A percentile compares a stretch with the other conserved stretches of the same genome.
These are phyloP conservation scores for Phrynocephalus versicolor DNA, from an alignment of 2,113 vertebrate genomes.

Conservation along the genomic window DNA sequence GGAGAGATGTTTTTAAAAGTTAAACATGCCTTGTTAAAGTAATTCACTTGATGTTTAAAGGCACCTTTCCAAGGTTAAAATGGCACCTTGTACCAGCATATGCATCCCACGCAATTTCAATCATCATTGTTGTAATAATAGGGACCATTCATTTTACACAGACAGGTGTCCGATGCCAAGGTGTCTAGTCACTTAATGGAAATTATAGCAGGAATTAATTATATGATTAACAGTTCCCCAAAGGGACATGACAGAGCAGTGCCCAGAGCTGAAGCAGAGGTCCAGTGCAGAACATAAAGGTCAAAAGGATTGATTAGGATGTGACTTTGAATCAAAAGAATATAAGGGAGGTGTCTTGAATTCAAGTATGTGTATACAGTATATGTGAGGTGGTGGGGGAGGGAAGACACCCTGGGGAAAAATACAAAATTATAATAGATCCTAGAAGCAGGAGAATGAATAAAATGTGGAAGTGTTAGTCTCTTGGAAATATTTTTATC, in stretches of 20 bases:
- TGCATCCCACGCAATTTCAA: constrained; percentile 27
- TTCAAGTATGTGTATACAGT: neutral
- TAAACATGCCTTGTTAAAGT: neutral
- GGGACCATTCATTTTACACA: constrained; percentile 31
- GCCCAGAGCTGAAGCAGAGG: neutral
- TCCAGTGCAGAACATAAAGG: constrained; percentile 20
- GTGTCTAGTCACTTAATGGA: constrained; percentile 50
- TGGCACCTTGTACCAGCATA: neutral
- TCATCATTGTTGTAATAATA: constrained; percentile 4
- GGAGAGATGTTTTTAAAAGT: neutral
- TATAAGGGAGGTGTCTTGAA: neutral
- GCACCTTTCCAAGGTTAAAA: constrained; percentile 40
- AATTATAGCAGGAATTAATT: constrained; percentile 56
- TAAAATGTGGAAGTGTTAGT: neutral
- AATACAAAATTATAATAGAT: neutral
- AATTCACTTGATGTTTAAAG: neutral
- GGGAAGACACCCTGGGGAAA: neutral
- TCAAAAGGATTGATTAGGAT: neutral
- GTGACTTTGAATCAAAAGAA: neutral
- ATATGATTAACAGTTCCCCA: constrained; percentile 45
- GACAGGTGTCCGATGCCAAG: constrained; percentile 31
- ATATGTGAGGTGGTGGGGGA: neutral
- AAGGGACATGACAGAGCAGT: constrained; percentile 31
- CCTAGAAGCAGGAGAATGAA: constrained; percentile 32
- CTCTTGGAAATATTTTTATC: constrained; percentile 40